Conservation (phyloP, 2,888 invertebrate genomes). For the Mesorhabditis spiculigera region DNA sequence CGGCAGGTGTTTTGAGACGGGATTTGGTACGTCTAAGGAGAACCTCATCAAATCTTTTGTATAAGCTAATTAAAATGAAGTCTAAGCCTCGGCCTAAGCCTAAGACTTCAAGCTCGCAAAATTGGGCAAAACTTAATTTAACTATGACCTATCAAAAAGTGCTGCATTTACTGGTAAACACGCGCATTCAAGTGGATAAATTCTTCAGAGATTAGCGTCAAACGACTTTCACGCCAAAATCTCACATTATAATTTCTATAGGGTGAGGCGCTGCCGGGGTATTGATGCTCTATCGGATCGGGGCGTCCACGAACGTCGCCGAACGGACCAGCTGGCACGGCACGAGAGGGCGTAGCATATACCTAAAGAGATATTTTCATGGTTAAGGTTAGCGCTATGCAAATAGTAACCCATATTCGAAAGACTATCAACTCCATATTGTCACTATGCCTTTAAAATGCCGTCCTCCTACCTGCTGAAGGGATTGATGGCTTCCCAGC, state of each 20-base stretch:
- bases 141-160: not conserved
- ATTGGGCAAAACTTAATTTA: not conserved
- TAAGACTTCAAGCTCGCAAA: not conserved
- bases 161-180: not conserved
- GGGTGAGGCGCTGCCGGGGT: not conserved
- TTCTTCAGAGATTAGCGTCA: not conserved
- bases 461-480: conserved; percentile 40
- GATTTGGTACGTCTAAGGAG: too few species aligned
- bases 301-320: conserved; percentile 48
- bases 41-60: too few species aligned
- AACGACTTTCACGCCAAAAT: not conserved
- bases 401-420: too few species aligned
- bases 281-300: conserved; percentile 37
- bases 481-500: conserved; percentile 45
- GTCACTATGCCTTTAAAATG: too few species aligned
- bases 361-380: conserved; percentile 16
- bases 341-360: conserved; percentile 50
- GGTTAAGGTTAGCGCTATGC: too few species aligned
- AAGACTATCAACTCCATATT: too few species aligned
- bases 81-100: too few species aligned
- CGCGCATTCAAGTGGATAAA: not conserved
- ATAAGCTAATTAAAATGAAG: too few species aligned
- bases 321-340: conserved; percentile 48
- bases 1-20: too few species aligned
- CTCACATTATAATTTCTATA: not conserved